These are phyloP conservation scores for Saccostrea cuccullata DNA, from an alignment of 1,140 invertebrate genomes.

Conservation along the genomic window DNA sequence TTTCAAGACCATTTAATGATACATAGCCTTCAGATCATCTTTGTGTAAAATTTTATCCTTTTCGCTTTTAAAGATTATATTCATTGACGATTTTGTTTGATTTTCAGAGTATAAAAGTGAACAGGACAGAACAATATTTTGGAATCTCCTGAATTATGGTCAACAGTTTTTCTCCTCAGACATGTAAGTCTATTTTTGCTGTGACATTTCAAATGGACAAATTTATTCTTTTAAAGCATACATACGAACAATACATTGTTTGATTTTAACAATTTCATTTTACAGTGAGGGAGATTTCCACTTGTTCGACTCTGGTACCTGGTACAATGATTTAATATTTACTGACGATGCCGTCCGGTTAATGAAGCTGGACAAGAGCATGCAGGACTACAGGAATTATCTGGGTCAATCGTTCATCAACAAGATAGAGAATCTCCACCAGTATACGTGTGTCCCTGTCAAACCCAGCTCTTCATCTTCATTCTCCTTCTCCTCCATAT, in stretches of 20 bases:
- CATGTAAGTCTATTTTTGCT: slow-evolving; percentile 69
- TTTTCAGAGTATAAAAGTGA: slow-evolving; percentile 71
- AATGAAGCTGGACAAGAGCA: slow-evolving; percentile 64
- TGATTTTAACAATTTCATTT: slow-evolving; percentile 27
- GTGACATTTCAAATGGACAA: neutral
- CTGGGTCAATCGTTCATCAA: slow-evolving; percentile 71
- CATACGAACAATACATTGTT: neutral
- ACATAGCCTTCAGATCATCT: too few species aligned
- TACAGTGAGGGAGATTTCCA: slow-evolving; percentile 76
- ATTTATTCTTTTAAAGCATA: neutral
- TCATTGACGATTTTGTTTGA: too few species aligned
- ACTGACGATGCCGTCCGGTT: slow-evolving; percentile 76
- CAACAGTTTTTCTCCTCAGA: slow-evolving; percentile 79
- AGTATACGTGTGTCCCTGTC: slow-evolving; percentile 70
- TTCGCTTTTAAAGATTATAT: too few species aligned
- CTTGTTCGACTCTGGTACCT: slow-evolving; percentile 77
- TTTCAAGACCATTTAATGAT: too few species aligned
- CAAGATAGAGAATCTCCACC: slow-evolving; percentile 70
- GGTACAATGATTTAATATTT: slow-evolving; percentile 77
- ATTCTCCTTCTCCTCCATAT: neutral
- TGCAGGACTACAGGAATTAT: slow-evolving; percentile 70
- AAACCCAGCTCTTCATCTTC: slow-evolving; percentile 17
- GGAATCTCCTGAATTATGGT: slow-evolving; percentile 78
- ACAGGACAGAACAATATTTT: slow-evolving; percentile 73
- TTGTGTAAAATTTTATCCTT: too few species aligned